Conservation (phyloP, 2,797 vertebrate genomes). For the Peromyscus melanophrys region DNA sequence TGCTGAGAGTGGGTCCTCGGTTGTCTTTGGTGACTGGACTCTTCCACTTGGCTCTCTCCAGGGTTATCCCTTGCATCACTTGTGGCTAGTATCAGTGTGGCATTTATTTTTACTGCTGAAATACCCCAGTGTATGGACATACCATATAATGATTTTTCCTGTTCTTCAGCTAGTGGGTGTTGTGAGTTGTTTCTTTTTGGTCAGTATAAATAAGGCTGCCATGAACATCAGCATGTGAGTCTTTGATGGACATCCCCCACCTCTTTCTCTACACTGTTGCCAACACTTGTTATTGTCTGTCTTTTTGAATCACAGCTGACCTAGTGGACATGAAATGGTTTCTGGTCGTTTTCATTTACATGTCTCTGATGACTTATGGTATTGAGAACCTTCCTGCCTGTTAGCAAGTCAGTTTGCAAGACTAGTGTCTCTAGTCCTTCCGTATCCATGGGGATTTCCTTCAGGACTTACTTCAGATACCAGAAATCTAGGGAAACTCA, state of each 20-base stretch:
- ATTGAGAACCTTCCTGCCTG: not conserved
- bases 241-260: not conserved
- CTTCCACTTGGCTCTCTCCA: constrained; percentile 38
- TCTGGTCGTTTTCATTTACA: constrained; percentile 29
- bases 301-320: not conserved
- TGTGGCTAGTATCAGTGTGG: not conserved
- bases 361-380: not conserved
- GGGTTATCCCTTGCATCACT: not conserved
- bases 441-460: not conserved
- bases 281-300: not conserved
- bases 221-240: not conserved
- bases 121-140: not conserved
- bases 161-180: not conserved
- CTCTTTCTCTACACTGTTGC: not conserved
- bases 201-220: not conserved
- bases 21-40: not conserved
- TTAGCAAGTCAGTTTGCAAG: not conserved
- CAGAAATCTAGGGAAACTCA: not conserved
- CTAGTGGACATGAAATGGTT: not conserved
- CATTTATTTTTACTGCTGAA: constrained; percentile 36
- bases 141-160: not conserved
- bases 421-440: not conserved
- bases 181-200: not conserved
- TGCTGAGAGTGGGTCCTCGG: not conserved
- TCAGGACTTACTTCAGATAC: not conserved